A percentile compares a stretch with the other conserved stretches of the same genome.
Evolutionary conservation across 1,140 invertebrate genomes (phyloP).

Genomic region (Varroa destructor): DNA sequence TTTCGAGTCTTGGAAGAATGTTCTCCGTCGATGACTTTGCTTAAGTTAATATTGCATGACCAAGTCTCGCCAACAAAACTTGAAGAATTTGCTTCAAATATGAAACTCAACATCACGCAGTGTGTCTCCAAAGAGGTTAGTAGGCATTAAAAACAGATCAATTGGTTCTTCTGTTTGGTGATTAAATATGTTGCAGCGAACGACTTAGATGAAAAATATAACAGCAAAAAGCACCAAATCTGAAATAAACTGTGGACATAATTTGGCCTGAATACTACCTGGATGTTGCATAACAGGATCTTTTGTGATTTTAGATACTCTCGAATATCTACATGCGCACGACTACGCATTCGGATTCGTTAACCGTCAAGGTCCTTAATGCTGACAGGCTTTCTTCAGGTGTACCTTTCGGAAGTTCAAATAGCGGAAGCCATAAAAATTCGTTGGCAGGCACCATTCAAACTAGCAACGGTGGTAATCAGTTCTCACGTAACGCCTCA

Average conservation of each 20-base stretch:
- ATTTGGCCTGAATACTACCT: too few species aligned
- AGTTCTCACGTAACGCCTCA: constrained; percentile 2
- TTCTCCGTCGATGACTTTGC: constrained; percentile 7
- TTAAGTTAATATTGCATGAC: constrained; percentile 7
- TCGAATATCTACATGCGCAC: constrained; percentile 20
- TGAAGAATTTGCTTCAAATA: constrained; percentile 8
- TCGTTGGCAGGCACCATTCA: neutral
- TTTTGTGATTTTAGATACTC: constrained; percentile 12
- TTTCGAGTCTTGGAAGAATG: constrained; percentile 16
- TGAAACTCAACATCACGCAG: constrained; percentile 25
- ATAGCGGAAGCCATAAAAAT: neutral
- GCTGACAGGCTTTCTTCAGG: neutral
- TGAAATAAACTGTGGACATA: too few species aligned
- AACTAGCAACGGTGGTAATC: neutral
- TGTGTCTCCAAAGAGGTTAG: constrained; percentile 23
- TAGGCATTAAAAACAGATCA: neutral
- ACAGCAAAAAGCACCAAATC: too few species aligned
- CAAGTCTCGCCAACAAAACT: constrained; percentile 8
- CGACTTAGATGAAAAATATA: too few species aligned
- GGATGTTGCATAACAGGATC: too few species aligned
- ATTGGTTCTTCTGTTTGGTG: too few species aligned
- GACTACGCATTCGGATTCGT: neutral
- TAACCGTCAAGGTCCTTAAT: neutral
- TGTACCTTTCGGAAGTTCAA: neutral
- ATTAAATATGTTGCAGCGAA: too few species aligned